phyloP scores from a whole-genome alignment of 53 echinoderm and acorn worm species.

The Patiria pectinifera region DNA sequence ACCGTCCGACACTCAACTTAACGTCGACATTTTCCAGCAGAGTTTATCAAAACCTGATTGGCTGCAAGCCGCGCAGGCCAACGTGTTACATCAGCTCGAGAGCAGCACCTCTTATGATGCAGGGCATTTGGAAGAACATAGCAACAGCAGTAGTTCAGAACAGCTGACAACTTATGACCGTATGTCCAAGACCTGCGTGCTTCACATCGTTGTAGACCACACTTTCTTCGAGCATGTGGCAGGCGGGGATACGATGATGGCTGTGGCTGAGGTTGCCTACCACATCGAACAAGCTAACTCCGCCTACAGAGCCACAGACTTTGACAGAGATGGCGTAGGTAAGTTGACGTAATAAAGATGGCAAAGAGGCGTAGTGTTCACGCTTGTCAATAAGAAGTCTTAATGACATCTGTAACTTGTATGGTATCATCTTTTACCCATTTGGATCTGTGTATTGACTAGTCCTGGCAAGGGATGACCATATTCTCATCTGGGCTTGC shows the following conservation, averaged over 20 bases:
- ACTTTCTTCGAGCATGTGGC: slow-evolving; percentile 64
- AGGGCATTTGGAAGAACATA: neutral
- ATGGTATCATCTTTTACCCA: no score
- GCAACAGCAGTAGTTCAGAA: neutral
- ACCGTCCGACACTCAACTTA: slow-evolving; percentile 15
- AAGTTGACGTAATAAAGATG: neutral
- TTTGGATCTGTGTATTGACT: no score
- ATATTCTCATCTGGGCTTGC: no score
- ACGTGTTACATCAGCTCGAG: neutral
- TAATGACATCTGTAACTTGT: no score
- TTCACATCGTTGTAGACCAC: slow-evolving; percentile 68
- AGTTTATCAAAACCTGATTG: neutral
- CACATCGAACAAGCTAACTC: slow-evolving; percentile 59
- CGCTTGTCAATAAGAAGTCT: no score
- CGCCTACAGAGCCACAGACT: slow-evolving; percentile 68
- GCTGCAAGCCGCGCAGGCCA: neutral
- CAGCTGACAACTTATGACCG: slow-evolving; percentile 1
- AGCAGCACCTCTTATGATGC: slow-evolving; percentile 5
- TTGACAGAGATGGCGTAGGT: slow-evolving; percentile 72
- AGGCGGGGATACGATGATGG: slow-evolving; percentile 6
- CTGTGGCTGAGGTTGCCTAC: slow-evolving; percentile 64
- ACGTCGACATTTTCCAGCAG: neutral
- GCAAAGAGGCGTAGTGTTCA: no score
- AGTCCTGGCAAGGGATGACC: no score
- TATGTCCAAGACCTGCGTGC: slow-evolving; percentile 50